Evolutionary conservation across 2,797 vertebrate species (phyloP), one percentile per base, ranked within the genome.

Genomic region (Sciaenops ocellatus): DNA sequence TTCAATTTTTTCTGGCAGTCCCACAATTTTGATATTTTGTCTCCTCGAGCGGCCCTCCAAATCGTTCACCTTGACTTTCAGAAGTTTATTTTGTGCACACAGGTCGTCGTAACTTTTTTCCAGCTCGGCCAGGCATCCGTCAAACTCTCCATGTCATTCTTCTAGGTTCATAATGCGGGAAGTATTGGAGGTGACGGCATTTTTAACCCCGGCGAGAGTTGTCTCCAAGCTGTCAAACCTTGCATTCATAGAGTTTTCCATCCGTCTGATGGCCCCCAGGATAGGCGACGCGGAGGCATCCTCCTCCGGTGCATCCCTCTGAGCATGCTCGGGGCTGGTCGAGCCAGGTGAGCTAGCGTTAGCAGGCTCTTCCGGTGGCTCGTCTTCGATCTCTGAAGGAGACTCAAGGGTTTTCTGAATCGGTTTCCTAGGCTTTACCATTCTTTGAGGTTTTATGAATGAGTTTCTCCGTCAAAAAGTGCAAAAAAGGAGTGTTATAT

Each of bases 171-270:
- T 59, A 38, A 59, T 59, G 28, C 7, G 9, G 30, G 18, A 59
- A 2, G 56, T 59, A 3, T 59, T 38, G 28, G 56, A 9, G 17
- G 56, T 30, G 8, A 38, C 56, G 1, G 56, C 17, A 38, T 59
- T 59, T 59, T 59, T 59, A 59, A 59, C 30, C 56, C 56, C 28
- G 11, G 30, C 9, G 16, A 57, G 55, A 57, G 55, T 34, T 28
- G 28, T 57, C 57, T 60, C 57, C 57, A 60, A 60, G 26, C 17
- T 56, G 26, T 56, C 54, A 10, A 56, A 56, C 26, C 54, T 56
- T 3, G 16, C 26, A 1, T 60, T 20, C 57, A 41, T 60, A 6
- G 17, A 60, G 57, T 20, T 60, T 60, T 41, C 34, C 57, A 41
- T 60, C 57, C 34, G 10, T 60, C 28, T 41, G 7, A 60, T 41